Evolutionary conservation across 1,140 invertebrate species (phyloP).

Genomic region (Batillaria attramentaria): DNA sequence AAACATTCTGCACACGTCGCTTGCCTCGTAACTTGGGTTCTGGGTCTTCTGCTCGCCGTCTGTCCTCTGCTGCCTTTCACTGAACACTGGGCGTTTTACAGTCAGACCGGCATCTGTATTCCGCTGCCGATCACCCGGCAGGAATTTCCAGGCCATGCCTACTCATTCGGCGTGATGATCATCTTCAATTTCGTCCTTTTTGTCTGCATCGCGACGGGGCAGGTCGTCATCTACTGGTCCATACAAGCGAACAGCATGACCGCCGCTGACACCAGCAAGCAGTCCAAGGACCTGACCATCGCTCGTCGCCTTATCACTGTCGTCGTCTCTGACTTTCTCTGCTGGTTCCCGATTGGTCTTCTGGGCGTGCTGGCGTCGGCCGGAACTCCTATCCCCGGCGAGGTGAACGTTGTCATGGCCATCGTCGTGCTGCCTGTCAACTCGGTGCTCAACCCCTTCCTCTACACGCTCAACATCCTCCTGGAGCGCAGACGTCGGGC

Average conservation of each 20-base stretch:
- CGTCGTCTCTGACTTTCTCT: slow-evolving; percentile 37
- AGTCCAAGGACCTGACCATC: slow-evolving; percentile 31
- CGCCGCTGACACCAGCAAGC: neutral
- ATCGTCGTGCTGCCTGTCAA: no score
- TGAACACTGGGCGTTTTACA: neutral
- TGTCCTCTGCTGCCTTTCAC: neutral
- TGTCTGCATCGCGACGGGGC: slow-evolving; percentile 40
- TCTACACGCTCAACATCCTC: no score
- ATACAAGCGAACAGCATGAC: slow-evolving; percentile 4
- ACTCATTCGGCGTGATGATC: slow-evolving; percentile 36
- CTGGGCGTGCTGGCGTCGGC: slow-evolving; percentile 36
- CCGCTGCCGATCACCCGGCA: neutral
- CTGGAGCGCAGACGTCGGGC: no score
- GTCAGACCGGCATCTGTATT: slow-evolving; percentile 8
- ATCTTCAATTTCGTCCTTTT: slow-evolving; percentile 45
- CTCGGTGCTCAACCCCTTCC: no score
- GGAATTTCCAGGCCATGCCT: neutral
- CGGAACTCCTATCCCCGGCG: slow-evolving; percentile 36
- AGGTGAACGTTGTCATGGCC: no score
- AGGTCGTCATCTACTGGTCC: slow-evolving; percentile 41
- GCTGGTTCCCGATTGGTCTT: slow-evolving; percentile 30
- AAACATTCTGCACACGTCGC: neutral
- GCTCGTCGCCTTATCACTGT: slow-evolving; percentile 40
- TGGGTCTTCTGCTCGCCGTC: neutral
- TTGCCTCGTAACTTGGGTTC: neutral